A percentile compares a stretch with the other conserved stretches of the same genome.
These are phyloP conservation scores for Stenopsyche tienmushanensis DNA, from an alignment of 1,140 invertebrate genomes.

Conservation along the genomic window DNA sequence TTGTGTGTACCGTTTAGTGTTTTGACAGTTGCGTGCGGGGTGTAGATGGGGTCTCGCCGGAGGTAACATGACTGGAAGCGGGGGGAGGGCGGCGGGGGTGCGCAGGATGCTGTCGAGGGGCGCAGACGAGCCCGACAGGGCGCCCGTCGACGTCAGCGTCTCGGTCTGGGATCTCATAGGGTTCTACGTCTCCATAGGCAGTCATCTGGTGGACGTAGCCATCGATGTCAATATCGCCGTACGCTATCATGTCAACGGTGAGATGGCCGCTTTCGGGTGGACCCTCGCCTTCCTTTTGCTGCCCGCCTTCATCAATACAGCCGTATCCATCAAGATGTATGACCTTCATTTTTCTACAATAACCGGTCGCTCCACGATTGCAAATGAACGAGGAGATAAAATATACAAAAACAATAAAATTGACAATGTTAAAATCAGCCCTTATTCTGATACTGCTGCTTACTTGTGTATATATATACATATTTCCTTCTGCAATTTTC, in stretches of 20 bases:
- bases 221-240: conserved; percentile 67
- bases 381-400: too few species aligned
- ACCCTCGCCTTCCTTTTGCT: conserved; percentile 64
- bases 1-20: too few species aligned
- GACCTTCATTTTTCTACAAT: conserved; percentile 39
- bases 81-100: conserved; percentile 13
- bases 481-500: too few species aligned
- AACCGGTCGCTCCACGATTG: not conserved
- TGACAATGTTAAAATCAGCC: too few species aligned
- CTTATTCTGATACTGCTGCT: not conserved
- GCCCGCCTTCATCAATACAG: conserved; percentile 64
- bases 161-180: conserved; percentile 48
- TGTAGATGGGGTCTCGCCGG: too few species aligned
- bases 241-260: conserved; percentile 53
- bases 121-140: conserved; percentile 50
- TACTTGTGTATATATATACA: not conserved
- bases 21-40: too few species aligned
- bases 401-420: too few species aligned
- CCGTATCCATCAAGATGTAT: conserved; percentile 66
- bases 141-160: conserved; percentile 48
- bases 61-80: too few species aligned
- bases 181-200: conserved; percentile 55
- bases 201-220: conserved; percentile 64
- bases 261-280: conserved; percentile 59
- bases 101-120: not conserved